Conservation (phyloP, 2,797 vertebrate genomes). For the Lemur catta region DNA sequence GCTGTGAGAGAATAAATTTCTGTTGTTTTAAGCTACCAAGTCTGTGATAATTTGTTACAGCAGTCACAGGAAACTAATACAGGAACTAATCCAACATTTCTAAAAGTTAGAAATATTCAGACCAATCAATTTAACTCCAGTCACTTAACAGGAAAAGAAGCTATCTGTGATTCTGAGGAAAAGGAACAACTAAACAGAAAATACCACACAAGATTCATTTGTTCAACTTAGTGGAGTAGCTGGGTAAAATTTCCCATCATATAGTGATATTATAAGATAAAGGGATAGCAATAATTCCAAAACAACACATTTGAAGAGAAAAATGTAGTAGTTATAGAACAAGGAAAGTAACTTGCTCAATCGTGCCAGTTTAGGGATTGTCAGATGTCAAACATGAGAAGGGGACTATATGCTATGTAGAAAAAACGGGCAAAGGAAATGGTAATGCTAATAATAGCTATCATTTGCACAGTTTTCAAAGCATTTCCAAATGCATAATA, state of each 20-base stretch:
- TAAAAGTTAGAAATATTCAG: background rate
- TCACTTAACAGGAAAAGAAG: constrained; percentile 1
- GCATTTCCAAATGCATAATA: background rate
- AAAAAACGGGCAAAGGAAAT: background rate
- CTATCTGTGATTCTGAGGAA: constrained; percentile 7
- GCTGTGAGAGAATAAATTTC: background rate
- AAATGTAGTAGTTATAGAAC: background rate
- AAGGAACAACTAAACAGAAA: constrained; percentile 35
- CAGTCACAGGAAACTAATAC: background rate
- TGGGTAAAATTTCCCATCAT: background rate
- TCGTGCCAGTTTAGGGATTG: background rate
- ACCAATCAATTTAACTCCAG: background rate
- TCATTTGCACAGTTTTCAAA: background rate
- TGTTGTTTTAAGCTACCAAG: background rate
- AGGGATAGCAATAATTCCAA: background rate
- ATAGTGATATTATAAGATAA: background rate
- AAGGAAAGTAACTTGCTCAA: background rate
- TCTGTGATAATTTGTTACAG: constrained; percentile 25
- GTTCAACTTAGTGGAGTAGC: background rate
- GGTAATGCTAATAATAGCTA: background rate
- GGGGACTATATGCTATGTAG: background rate
- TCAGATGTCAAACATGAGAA: background rate
- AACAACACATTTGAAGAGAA: background rate
- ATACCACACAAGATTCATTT: background rate
- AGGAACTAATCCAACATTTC: background rate